Conservation (phyloP, 2,888 invertebrate species). For the Apeira syringaria region DNA sequence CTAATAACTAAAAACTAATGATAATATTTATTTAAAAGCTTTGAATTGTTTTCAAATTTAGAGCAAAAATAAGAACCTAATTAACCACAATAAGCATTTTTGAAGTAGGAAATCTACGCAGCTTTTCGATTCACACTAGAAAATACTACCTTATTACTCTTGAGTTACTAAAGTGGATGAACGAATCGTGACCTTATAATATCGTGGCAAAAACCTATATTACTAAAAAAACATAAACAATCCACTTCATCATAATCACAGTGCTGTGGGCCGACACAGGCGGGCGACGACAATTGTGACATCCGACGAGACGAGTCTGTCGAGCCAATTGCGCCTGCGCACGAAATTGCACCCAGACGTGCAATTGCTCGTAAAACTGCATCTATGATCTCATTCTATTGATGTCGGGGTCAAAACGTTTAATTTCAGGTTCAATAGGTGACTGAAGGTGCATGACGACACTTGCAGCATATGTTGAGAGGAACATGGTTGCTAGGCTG, state of each 20-base stretch:
- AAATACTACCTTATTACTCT: too few relatives aligned
- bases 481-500: conserved; percentile 8
- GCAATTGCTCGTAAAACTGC: conserved; percentile 41
- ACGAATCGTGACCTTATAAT: not conserved
- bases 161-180: too few relatives aligned
- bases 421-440: conserved; percentile 31
- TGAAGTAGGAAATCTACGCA: too few relatives aligned
- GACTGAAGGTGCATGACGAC: conserved; percentile 11
- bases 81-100: too few relatives aligned
- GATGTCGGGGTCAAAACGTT: conserved; percentile 30
- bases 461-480: too few relatives aligned
- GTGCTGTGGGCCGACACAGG: conserved; percentile 53
- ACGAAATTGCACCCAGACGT: conserved; percentile 41
- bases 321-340: conserved; percentile 60
- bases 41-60: too few relatives aligned
- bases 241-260: conserved; percentile 32
- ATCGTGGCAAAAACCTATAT: not conserved
- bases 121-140: too few relatives aligned
- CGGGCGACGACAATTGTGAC: conserved; percentile 64
- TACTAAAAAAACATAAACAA: conserved; percentile 9
- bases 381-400: conserved; percentile 64
- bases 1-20: too few relatives aligned
- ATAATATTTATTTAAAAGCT: too few relatives aligned
- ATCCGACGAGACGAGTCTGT: conserved; percentile 60
- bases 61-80: too few relatives aligned